Percentiles rank a stretch among this genome's conserved stretches.
phyloP scores from a whole-genome alignment of 35 echinoderm and acorn worm genomes.

The Heliocidaris erythrogramma region DNA sequence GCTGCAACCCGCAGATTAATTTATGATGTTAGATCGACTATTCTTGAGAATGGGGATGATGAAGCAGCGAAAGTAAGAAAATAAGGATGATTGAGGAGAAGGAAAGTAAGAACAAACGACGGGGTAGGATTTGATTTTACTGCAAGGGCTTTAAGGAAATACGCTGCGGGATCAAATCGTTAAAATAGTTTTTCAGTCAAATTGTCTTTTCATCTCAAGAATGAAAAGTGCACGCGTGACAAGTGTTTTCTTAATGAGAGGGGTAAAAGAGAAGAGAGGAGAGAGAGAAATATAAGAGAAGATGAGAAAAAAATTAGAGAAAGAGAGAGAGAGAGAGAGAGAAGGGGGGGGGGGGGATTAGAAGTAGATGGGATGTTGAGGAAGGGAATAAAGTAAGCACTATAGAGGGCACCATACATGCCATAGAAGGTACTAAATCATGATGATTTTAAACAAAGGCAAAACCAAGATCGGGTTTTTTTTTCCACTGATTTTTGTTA shows the following conservation, averaged over 20 bases:
- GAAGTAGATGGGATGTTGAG: too few species aligned
- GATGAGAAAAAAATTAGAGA: not conserved
- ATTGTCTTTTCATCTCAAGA: not conserved
- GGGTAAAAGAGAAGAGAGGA: not conserved
- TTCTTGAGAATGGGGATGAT: not conserved
- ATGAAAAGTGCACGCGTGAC: slow-evolving; percentile 7
- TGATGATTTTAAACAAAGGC: too few species aligned
- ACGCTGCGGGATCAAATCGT: not conserved
- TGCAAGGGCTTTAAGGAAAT: not conserved
- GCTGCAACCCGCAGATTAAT: slow-evolving; percentile 9
- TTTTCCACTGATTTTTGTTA: too few species aligned
- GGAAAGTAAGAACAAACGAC: not conserved
- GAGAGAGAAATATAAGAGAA: not conserved
- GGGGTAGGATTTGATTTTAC: slow-evolving; percentile 16
- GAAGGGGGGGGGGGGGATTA: not conserved
- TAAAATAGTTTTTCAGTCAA: slow-evolving; percentile 15
- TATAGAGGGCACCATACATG: too few species aligned
- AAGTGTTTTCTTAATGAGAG: slow-evolving; percentile 4
- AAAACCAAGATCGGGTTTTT: too few species aligned
- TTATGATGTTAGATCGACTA: not conserved
- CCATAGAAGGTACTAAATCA: too few species aligned
- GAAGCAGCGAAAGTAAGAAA: slow-evolving; percentile 1
- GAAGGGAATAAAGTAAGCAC: too few species aligned
- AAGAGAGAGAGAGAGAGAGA: not conserved
- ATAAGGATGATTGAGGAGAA: not conserved